These are phyloP conservation scores for Myrmecobius fasciatus DNA, from an alignment of 2,113 vertebrate genomes.

Conservation along the genomic window DNA sequence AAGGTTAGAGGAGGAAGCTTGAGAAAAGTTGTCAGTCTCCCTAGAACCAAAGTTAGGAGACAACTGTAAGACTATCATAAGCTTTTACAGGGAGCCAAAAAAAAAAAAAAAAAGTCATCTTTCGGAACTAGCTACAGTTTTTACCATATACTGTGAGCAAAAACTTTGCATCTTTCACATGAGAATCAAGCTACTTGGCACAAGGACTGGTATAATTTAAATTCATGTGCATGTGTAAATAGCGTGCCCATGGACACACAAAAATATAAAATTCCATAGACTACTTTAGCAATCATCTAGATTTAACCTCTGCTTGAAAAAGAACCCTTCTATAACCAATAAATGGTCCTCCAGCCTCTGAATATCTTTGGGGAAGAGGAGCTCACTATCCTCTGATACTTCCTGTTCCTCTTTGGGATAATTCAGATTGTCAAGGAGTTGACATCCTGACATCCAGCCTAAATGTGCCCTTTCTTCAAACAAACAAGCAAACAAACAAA, in stretches of 20 bases:
- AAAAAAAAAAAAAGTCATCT: background rate
- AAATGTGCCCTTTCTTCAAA: background rate
- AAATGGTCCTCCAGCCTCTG: background rate
- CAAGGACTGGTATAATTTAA: background rate
- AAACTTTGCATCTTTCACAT: background rate
- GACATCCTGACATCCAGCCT: background rate
- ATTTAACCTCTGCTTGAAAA: background rate
- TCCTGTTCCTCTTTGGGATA: background rate
- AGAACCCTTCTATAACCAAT: background rate
- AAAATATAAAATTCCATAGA: background rate
- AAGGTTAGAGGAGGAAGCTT: background rate
- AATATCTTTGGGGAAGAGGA: background rate
- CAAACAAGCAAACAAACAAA: too few species aligned
- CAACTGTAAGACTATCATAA: background rate
- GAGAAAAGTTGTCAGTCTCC: background rate
- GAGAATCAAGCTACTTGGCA: background rate
- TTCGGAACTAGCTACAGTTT: background rate
- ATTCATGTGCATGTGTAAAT: background rate
- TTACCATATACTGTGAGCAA: background rate
- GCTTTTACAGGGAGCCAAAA: background rate
- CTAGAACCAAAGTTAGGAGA: background rate
- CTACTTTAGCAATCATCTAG: background rate
- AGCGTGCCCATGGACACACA: background rate
- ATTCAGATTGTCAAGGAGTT: background rate
- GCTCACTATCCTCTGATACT: background rate